Percentiles rank a stretch among this genome's conserved stretches.
phyloP scores from a whole-genome alignment of 2,888 invertebrate species.

The Nemotelus pantherinus region DNA sequence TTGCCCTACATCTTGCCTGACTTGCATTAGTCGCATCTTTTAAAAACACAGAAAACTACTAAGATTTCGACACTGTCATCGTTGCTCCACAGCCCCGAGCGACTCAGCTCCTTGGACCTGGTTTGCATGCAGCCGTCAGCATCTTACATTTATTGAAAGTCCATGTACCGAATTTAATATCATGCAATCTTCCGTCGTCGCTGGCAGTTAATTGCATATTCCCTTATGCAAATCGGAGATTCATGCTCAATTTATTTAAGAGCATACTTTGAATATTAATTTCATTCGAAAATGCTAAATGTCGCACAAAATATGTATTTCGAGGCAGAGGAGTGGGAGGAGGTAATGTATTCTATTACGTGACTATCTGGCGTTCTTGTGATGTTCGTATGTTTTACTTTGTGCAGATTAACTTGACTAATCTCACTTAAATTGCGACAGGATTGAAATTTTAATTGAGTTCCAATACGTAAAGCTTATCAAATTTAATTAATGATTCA shows the following conservation, averaged over 20 bases:
- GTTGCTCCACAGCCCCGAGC: too few species aligned
- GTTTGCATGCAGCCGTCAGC: slow-evolving; percentile 17
- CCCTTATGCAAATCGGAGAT: slow-evolving; percentile 43
- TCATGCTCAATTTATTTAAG: slow-evolving; percentile 45
- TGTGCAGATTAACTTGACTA: slow-evolving; percentile 38
- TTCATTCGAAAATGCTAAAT: slow-evolving; percentile 39
- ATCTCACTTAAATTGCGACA: slow-evolving; percentile 36
- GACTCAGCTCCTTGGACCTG: too few species aligned
- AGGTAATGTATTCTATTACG: slow-evolving; percentile 40
- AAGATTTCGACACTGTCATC: too few species aligned
- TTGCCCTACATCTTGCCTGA: too few species aligned
- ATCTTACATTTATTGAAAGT: slow-evolving; percentile 38
- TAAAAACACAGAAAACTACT: too few species aligned
- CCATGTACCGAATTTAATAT: slow-evolving; percentile 17
- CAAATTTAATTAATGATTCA: slow-evolving; percentile 33
- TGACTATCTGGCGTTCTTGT: slow-evolving; percentile 27
- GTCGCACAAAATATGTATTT: slow-evolving; percentile 38
- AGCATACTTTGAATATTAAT: slow-evolving; percentile 43
- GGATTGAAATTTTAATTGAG: slow-evolving; percentile 42
- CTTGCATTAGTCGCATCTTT: too few species aligned
- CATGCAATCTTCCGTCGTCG: slow-evolving; percentile 18
- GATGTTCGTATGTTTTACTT: slow-evolving; percentile 28
- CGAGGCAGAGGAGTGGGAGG: not conserved
- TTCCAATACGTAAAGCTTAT: slow-evolving; percentile 19
- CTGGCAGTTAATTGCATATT: slow-evolving; percentile 32